Evolutionary conservation across 2,113 vertebrate genomes (phyloP).

Genomic region (Psettodes erumei): DNA sequence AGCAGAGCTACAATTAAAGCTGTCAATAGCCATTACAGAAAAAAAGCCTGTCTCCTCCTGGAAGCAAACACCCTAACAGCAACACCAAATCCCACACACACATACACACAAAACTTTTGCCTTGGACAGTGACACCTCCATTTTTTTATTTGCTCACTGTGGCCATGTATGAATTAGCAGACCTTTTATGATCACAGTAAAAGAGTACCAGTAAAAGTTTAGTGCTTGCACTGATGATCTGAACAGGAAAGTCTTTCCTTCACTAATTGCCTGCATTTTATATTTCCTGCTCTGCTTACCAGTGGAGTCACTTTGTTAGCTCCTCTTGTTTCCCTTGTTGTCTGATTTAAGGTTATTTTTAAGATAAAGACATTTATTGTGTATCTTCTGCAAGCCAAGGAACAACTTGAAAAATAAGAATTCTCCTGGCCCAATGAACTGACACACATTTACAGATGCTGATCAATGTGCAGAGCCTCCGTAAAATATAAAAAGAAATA

Average conservation of each 20-base stretch:
- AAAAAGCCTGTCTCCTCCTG: constrained; percentile 18
- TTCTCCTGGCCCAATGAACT: neutral
- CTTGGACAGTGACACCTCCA: neutral
- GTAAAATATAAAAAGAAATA: neutral
- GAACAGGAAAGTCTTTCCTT: neutral
- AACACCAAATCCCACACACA: constrained; percentile 5
- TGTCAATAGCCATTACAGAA: constrained; percentile 71
- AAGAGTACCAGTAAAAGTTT: no score
- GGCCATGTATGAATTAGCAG: neutral
- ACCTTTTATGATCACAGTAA: no score
- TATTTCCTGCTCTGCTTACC: neutral
- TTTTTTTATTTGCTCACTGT: neutral
- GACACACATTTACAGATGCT: neutral
- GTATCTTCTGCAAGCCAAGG: neutral
- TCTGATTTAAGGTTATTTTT: neutral
- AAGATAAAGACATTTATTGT: neutral
- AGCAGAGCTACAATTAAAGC: constrained; percentile 67
- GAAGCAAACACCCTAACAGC: constrained; percentile 28
- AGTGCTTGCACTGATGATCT: no score
- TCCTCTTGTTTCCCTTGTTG: neutral
- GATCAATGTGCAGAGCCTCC: neutral
- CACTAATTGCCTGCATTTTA: neutral
- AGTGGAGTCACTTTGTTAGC: neutral
- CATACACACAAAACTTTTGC: neutral
- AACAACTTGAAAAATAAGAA: neutral